These are phyloP conservation scores for Siderastrea siderea DNA, from an alignment of 92 coral and sea anemone genomes.

Conservation along the genomic window DNA sequence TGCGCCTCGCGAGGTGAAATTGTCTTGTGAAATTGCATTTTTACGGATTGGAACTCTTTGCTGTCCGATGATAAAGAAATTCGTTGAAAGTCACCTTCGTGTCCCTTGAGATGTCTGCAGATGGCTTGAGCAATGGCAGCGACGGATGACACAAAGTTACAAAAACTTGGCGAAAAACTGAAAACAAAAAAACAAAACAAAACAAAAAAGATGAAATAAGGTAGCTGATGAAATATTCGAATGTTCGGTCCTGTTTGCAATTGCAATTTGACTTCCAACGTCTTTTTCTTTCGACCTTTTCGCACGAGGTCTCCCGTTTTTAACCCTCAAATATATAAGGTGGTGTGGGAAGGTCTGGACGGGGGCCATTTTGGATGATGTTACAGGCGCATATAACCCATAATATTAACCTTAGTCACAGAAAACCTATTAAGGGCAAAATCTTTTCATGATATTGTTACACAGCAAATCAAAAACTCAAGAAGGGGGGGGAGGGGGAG, in stretches of 20 bases:
- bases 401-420: too few species aligned
- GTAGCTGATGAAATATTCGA: background rate
- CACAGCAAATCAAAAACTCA: too few species aligned
- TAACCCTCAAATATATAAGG: too few species aligned
- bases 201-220: background rate
- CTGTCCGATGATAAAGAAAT: background rate
- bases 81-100: conserved; percentile 15
- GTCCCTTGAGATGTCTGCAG: background rate
- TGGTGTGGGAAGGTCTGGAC: too few species aligned
- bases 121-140: background rate
- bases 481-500: too few species aligned
- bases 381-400: too few species aligned
- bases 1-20: background rate
- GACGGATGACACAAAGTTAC: background rate
- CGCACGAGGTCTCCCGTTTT: too few species aligned
- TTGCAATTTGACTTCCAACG: background rate
- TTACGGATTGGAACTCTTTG: background rate
- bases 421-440: too few species aligned
- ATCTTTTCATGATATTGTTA: too few species aligned
- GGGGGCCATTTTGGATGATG: too few species aligned
- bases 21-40: conserved; percentile 2
- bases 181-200: background rate
- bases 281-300: too few species aligned
- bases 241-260: background rate
- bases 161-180: background rate